These are phyloP conservation scores for Leucoraja ocellata DNA, from an alignment of 2,797 vertebrate species.

Conservation along the genomic window DNA sequence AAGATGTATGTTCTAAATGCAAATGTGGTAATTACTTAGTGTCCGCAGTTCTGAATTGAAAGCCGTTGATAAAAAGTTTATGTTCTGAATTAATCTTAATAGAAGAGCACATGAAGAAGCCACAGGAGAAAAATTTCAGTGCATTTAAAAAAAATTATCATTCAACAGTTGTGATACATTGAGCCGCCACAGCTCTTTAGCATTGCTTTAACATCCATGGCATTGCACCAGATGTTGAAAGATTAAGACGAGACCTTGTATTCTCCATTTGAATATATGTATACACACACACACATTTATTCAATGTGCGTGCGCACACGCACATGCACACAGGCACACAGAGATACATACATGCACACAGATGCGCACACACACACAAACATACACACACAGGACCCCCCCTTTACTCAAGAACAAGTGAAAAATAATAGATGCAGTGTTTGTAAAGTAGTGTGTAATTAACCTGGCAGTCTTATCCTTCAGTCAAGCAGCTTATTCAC, in stretches of 20 bases:
- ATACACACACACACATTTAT: neutral
- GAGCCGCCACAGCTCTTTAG: neutral
- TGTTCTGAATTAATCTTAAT: neutral
- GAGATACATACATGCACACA: too few species aligned
- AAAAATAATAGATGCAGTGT: neutral
- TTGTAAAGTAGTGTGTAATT: slow-evolving; percentile 1
- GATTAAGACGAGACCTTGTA: neutral
- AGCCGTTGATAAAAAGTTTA: neutral
- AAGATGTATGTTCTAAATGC: neutral
- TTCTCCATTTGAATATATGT: neutral
- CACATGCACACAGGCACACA: too few species aligned
- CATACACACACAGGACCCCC: too few species aligned
- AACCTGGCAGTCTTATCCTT: neutral
- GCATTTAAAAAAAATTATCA: neutral
- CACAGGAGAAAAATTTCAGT: neutral
- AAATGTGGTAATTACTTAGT: neutral
- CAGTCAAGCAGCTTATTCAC: neutral
- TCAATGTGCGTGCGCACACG: too few species aligned
- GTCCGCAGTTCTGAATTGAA: neutral
- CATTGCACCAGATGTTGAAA: neutral
- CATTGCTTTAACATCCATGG: neutral
- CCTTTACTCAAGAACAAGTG: too few species aligned
- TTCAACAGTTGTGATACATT: neutral
- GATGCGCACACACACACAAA: too few species aligned
- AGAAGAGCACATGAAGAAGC: neutral